Conservation (phyloP, 2,113 vertebrate species). For the Poeciliopsis turrubarensis region DNA sequence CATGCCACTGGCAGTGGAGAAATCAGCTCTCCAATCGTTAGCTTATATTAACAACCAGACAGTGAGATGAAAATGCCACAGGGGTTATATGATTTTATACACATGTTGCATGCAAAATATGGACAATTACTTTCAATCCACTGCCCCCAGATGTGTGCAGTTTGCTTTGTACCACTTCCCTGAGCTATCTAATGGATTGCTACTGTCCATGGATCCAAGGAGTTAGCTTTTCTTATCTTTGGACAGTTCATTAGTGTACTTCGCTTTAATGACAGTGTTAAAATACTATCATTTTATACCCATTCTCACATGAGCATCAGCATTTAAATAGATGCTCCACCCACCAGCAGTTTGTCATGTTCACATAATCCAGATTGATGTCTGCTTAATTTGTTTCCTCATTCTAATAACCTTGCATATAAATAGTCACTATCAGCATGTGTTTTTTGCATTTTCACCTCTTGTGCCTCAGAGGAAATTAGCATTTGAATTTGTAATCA, state of each 20-base stretch:
- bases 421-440: conserved; percentile 69
- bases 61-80: conserved; percentile 51
- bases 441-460: conserved; percentile 69
- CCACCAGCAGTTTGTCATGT: conserved; percentile 61
- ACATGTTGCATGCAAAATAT: conserved; percentile 48
- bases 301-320: conserved; percentile 14
- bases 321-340: conserved; percentile 15
- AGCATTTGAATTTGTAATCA: conserved; percentile 78
- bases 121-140: conserved; percentile 57
- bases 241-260: conserved; percentile 37
- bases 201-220: conserved; percentile 45
- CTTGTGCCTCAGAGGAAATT: conserved; percentile 71
- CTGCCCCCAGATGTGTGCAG: conserved; percentile 32
- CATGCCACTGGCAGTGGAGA: conserved; percentile 41
- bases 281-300: conserved; percentile 37
- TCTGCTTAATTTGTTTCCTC: conserved; percentile 78
- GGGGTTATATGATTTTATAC: conserved; percentile 47
- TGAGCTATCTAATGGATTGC: conserved; percentile 58
- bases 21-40: conserved; percentile 56
- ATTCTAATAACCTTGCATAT: conserved; percentile 73
- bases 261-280: conserved; percentile 31
- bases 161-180: conserved; percentile 39
- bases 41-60: conserved; percentile 59
- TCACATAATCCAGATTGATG: conserved; percentile 77
- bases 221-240: conserved; percentile 41